Percentiles rank a stretch among this genome's conserved stretches.
phyloP scores from a whole-genome alignment of 2,113 vertebrate species.

The Ovis aries region DNA sequence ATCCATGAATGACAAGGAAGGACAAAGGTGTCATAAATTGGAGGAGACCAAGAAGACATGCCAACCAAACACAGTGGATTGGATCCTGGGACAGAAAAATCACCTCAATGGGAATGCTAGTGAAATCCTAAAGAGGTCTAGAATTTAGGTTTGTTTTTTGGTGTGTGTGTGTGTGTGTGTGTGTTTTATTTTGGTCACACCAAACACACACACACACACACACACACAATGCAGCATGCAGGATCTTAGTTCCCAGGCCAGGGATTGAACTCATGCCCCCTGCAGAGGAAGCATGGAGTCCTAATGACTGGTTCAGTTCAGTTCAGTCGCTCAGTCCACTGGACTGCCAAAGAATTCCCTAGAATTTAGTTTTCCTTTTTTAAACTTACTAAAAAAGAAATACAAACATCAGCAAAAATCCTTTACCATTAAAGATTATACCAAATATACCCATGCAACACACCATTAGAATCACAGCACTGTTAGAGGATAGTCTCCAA shows the following conservation, averaged over 20 bases:
- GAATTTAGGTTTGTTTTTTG: background rate
- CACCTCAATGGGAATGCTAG: background rate
- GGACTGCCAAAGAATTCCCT: background rate
- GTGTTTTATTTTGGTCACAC: background rate
- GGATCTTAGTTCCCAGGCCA: background rate
- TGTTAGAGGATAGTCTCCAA: background rate
- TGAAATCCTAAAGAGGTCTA: background rate
- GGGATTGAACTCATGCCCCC: background rate
- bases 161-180: background rate
- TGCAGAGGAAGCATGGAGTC: background rate
- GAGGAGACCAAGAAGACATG: background rate
- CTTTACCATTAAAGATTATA: background rate
- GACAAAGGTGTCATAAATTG: background rate
- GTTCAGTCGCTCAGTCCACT: background rate
- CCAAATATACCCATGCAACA: background rate
- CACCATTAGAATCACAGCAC: background rate
- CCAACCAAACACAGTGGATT: rapidly evolving
- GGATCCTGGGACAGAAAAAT: too few relatives aligned
- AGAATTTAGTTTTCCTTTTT: background rate
- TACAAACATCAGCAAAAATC: background rate
- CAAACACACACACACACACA: background rate
- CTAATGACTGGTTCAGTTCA: background rate
- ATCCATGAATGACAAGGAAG: background rate
- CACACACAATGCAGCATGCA: background rate
- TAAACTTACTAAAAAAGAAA: background rate